Conservation (phyloP, 2,113 vertebrate species). For the Halcyon senegalensis region DNA sequence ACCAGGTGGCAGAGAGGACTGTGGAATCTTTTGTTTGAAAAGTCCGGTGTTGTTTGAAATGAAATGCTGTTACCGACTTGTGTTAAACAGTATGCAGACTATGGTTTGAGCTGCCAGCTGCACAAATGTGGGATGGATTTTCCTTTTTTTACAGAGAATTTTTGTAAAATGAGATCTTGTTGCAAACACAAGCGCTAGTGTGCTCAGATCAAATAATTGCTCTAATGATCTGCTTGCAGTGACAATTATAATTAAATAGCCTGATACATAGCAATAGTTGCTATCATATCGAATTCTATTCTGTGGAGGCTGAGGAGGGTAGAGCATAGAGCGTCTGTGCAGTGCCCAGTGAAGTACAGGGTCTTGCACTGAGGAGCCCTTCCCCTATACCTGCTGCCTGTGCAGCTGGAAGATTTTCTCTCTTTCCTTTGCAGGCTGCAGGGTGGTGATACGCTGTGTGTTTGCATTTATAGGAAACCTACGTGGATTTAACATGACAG, state of each 20-base stretch:
- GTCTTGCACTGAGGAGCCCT: background rate
- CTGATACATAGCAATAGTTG: background rate
- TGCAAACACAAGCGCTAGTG: background rate
- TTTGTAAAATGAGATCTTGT: background rate
- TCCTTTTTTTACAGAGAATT: background rate
- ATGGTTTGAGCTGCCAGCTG: slow-evolving; percentile 2
- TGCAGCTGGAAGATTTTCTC: background rate
- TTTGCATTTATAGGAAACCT: slow-evolving; percentile 80
- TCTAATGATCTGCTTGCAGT: slow-evolving; percentile 29
- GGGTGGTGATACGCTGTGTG: background rate
- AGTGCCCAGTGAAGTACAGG: background rate
- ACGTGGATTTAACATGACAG: slow-evolving; percentile 85
- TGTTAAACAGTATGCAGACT: background rate
- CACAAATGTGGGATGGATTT: background rate
- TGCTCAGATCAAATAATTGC: slow-evolving; percentile 40
- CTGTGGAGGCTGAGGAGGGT: background rate
- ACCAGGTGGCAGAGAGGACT: background rate
- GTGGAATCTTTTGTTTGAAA: background rate
- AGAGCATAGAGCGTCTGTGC: background rate
- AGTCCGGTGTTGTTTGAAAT: background rate
- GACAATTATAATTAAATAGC: slow-evolving; percentile 3
- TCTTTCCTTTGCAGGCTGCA: background rate
- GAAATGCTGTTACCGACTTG: background rate
- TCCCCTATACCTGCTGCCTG: background rate
- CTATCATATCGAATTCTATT: background rate